phyloP scores from a whole-genome alignment of 2,888 invertebrate genomes.

The Mechanitis mazaeus region DNA sequence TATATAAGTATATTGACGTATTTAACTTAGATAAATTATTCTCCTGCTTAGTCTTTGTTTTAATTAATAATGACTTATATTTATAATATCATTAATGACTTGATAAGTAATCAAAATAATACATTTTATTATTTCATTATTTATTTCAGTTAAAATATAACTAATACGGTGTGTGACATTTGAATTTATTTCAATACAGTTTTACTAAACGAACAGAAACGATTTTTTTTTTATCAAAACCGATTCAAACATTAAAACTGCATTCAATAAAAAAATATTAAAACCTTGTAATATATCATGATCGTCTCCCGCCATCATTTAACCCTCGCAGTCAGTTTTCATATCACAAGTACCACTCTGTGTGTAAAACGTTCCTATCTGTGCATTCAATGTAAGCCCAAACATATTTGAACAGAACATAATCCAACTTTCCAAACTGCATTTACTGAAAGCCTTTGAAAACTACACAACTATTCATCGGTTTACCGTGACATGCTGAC shows the following conservation, averaged over 20 bases:
- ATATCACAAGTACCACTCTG: conserved; percentile 11
- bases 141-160: too few relatives aligned
- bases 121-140: too few relatives aligned
- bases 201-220: too few relatives aligned
- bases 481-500: conserved; percentile 22
- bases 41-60: too few relatives aligned
- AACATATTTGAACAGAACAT: conserved; percentile 25
- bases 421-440: conserved; percentile 39
- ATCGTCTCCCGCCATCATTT: conserved; percentile 2
- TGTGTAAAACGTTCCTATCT: conserved; percentile 22
- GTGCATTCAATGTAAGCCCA: conserved; percentile 19
- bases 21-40: too few relatives aligned
- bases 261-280: background rate
- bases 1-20: too few relatives aligned
- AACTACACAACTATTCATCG: conserved; percentile 45
- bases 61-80: too few relatives aligned
- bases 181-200: too few relatives aligned
- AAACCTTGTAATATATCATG: background rate
- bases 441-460: conserved; percentile 56
- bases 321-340: background rate
- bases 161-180: too few relatives aligned
- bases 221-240: too few relatives aligned
- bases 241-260: background rate
- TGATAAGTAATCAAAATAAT: too few relatives aligned
- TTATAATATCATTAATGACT: too few relatives aligned